phyloP scores from a whole-genome alignment of 23 tunicate genomes.

The Ascidia mentula region DNA sequence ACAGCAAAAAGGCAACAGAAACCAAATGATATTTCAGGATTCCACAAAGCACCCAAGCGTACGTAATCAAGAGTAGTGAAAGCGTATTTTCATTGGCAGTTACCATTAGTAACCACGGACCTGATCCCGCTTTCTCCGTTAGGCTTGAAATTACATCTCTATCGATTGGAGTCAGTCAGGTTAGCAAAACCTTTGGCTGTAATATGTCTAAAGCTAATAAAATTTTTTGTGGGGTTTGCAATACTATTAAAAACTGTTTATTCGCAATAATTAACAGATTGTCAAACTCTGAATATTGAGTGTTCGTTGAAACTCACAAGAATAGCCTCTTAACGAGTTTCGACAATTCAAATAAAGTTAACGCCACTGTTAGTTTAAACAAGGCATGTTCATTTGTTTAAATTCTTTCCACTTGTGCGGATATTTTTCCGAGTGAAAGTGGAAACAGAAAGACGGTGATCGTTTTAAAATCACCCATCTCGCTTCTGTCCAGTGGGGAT shows the following conservation, averaged over 20 bases:
- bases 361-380: too few relatives aligned
- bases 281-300: too few relatives aligned
- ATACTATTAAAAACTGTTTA: too few relatives aligned
- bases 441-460: neutral
- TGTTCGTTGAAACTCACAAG: too few relatives aligned
- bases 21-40: neutral
- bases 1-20: too few relatives aligned
- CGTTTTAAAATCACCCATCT: neutral
- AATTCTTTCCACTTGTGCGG: constrained; percentile 11
- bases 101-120: constrained; percentile 1
- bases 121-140: neutral
- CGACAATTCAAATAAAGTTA: too few relatives aligned
- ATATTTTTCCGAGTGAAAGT: neutral
- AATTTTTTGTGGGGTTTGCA: too few relatives aligned
- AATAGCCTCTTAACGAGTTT: too few relatives aligned
- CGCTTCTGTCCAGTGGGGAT: neutral
- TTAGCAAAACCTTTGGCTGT: too few relatives aligned
- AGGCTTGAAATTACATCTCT: neutral
- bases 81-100: neutral
- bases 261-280: too few relatives aligned
- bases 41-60: neutral
- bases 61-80: neutral
- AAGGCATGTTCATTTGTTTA: too few relatives aligned
- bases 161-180: neutral
- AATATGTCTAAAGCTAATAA: too few relatives aligned